phyloP scores from a whole-genome alignment of 2,888 invertebrate species.

The Cyaniris semiargus region DNA sequence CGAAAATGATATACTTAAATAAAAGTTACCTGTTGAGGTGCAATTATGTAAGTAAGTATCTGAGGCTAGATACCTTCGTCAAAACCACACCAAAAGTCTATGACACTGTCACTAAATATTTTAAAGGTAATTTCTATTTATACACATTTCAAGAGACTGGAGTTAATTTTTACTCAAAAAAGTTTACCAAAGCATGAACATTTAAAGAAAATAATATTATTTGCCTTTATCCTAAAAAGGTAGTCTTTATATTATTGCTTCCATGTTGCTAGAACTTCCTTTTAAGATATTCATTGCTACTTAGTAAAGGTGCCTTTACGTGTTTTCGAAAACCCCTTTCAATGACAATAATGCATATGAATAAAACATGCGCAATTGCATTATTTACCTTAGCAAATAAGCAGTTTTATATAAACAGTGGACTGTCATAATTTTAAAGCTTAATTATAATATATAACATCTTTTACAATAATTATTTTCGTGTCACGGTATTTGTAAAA shows the following conservation, averaged over 20 bases:
- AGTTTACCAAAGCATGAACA: not conserved
- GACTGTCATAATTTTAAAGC: not conserved
- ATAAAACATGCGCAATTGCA: slow-evolving; percentile 4
- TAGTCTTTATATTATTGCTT: not conserved
- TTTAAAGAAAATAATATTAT: not conserved
- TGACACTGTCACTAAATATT: not conserved
- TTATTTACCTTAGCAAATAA: not conserved
- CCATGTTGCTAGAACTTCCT: not conserved
- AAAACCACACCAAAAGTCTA: not conserved
- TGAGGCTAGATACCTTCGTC: not conserved
- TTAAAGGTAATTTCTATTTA: not conserved
- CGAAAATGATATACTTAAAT: not conserved
- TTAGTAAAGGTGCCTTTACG: not conserved
- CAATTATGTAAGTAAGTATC: not conserved
- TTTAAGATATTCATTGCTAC: not conserved
- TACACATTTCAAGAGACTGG: not conserved
- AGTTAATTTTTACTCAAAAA: not conserved
- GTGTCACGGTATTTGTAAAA: no score
- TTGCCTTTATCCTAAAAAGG: not conserved
- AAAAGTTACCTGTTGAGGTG: not conserved
- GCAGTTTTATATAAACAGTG: not conserved
- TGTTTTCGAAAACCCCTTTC: not conserved
- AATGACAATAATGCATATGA: slow-evolving; percentile 1
- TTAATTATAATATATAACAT: no score
- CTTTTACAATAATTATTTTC: no score